phyloP scores from a whole-genome alignment of 2,888 invertebrate species.

The Dendrolimus pini region DNA sequence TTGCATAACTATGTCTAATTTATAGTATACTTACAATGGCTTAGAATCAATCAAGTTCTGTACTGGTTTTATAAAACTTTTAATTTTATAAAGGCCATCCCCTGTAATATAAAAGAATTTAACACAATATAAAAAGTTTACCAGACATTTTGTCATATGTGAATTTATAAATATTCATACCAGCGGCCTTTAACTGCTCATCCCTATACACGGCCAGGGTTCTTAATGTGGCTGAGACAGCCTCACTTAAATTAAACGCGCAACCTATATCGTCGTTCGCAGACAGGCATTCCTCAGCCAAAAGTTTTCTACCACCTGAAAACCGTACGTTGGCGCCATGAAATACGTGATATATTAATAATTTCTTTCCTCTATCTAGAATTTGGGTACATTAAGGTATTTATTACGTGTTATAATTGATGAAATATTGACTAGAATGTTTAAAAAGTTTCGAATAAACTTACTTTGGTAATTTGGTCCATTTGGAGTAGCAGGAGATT shows the following conservation, averaged over 20 bases:
- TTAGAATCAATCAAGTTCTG: constrained; percentile 34
- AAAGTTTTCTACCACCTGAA: constrained; percentile 54
- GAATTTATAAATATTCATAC: constrained; percentile 20
- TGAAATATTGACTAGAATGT: constrained; percentile 1
- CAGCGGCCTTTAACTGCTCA: constrained; percentile 45
- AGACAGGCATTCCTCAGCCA: constrained; percentile 53
- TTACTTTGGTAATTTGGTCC: constrained; percentile 68
- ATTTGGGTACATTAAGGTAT: too few relatives aligned
- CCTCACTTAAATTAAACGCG: constrained; percentile 62
- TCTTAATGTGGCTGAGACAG: constrained; percentile 54
- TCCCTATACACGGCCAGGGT: constrained; percentile 64
- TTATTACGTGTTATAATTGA: background rate
- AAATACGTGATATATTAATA: too few relatives aligned
- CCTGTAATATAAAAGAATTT: constrained; percentile 31
- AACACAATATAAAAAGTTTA: too few relatives aligned
- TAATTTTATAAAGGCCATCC: constrained; percentile 42
- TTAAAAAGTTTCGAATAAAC: constrained; percentile 14
- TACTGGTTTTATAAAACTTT: constrained; percentile 42
- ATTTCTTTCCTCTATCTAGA: too few relatives aligned
- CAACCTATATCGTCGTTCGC: constrained; percentile 42
- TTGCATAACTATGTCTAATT: too few relatives aligned
- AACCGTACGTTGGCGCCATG: constrained; percentile 5
- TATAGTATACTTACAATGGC: constrained; percentile 44
- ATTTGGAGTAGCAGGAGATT: constrained; percentile 49
- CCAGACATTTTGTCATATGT: background rate